Percentiles rank a stretch among this genome's conserved stretches.
Conservation (phyloP, 2,888 invertebrate genomes). For the Acrobasis suavella region DNA sequence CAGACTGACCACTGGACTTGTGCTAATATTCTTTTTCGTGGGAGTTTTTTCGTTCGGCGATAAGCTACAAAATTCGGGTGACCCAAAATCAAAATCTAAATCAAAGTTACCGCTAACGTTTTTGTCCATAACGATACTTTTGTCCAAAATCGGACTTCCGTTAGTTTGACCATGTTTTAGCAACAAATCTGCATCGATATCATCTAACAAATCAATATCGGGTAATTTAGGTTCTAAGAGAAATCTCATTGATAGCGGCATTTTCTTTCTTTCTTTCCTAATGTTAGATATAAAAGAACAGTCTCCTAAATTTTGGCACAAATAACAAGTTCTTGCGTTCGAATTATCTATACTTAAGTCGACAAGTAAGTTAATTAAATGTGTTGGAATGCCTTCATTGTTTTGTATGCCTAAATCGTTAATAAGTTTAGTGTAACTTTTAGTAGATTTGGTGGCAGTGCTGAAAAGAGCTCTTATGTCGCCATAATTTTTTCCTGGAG, state of each 20-base stretch:
- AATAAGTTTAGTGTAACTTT: conserved; percentile 70
- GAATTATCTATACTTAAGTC: conserved; percentile 70
- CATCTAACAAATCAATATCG: conserved; percentile 59
- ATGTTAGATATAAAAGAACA: conserved; percentile 56
- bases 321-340: conserved; percentile 57
- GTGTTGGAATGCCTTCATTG: conserved; percentile 59
- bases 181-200: conserved; percentile 53
- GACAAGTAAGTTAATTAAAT: conserved; percentile 66
- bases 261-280: conserved; percentile 38
- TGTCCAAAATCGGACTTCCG: conserved; percentile 26
- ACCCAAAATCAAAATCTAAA: conserved; percentile 53
- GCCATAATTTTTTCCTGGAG: conserved; percentile 67
- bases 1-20: neutral
- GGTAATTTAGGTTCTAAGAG: conserved; percentile 53
- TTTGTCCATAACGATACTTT: conserved; percentile 27
- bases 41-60: conserved; percentile 29
- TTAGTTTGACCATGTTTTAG: conserved; percentile 43
- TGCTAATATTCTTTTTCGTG: conserved; percentile 21
- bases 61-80: conserved; percentile 33
- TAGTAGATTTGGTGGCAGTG: conserved; percentile 70
- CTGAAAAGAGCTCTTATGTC: conserved; percentile 83
- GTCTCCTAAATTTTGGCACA: conserved; percentile 70
- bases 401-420: conserved; percentile 65
- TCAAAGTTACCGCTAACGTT: conserved; percentile 47
- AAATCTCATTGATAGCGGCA: conserved; percentile 37